Conservation (phyloP, 2,888 invertebrate species). For the Drosophila robusta region DNA sequence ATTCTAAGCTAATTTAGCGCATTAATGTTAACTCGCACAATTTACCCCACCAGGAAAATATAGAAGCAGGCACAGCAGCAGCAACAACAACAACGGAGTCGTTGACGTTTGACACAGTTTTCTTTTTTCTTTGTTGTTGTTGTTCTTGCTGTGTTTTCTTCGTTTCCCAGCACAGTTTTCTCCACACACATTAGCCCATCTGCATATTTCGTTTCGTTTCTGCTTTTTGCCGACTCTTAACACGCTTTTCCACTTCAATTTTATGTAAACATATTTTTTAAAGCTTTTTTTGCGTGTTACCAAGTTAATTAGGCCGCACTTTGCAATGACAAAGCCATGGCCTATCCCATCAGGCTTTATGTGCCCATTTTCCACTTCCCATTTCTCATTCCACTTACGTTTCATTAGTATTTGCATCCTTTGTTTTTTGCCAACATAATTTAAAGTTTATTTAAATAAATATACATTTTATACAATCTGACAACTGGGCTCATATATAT, state of each 20-base stretch:
- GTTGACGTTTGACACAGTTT: slow-evolving; percentile 77
- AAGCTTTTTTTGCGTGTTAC: slow-evolving; percentile 63
- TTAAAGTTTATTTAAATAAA: slow-evolving; percentile 51
- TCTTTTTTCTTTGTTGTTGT: slow-evolving; percentile 8
- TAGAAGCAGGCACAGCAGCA: slow-evolving; percentile 39
- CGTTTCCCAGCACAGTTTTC: slow-evolving; percentile 65
- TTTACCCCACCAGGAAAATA: slow-evolving; percentile 61
- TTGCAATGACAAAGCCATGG: slow-evolving; percentile 59
- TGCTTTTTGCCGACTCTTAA: slow-evolving; percentile 46
- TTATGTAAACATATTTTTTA: slow-evolving; percentile 70
- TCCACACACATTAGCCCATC: slow-evolving; percentile 47
- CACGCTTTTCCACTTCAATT: slow-evolving; percentile 72
- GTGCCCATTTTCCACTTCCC: slow-evolving; percentile 44
- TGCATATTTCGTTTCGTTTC: slow-evolving; percentile 52
- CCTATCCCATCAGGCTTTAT: slow-evolving; percentile 57
- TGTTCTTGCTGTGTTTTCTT: slow-evolving; percentile 35
- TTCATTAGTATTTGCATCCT: slow-evolving; percentile 24
- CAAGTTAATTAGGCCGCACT: slow-evolving; percentile 66
- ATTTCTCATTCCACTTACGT: slow-evolving; percentile 43
- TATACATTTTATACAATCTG: slow-evolving; percentile 48
- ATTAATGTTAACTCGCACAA: slow-evolving; percentile 76
- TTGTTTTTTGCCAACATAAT: slow-evolving; percentile 35
- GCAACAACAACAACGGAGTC: slow-evolving; percentile 49
- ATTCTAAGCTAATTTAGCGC: slow-evolving; percentile 77
- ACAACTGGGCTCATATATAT: slow-evolving; percentile 9